Evolutionary conservation across 2,797 vertebrate genomes (phyloP).

Genomic region (Semaprochilodus insignis): DNA sequence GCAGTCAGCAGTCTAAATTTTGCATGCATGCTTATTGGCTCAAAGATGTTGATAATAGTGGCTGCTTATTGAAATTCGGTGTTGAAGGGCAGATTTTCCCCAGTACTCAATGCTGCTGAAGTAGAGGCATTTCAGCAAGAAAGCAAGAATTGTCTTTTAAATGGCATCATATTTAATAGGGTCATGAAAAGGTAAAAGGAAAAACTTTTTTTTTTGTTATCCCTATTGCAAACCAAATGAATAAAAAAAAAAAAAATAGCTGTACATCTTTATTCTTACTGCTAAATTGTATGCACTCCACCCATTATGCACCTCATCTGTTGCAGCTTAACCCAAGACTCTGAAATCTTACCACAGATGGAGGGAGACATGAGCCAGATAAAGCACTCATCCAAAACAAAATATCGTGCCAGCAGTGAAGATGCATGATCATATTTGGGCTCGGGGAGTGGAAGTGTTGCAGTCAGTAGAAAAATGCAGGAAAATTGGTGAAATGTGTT

Average conservation of each 20-base stretch:
- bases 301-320: conserved; percentile 43
- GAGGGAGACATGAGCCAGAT: conserved; percentile 44
- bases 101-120: too few species aligned
- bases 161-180: too few species aligned
- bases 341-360: conserved; percentile 41
- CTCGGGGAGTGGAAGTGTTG: background rate
- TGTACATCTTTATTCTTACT: conserved; percentile 5
- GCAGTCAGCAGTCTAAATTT: background rate
- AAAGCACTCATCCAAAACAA: conserved; percentile 18
- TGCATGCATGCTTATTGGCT: too few species aligned
- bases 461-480: background rate
- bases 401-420: conserved; percentile 30
- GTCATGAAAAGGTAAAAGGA: too few species aligned
- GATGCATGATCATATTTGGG: conserved; percentile 17
- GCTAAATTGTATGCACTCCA: conserved; percentile 7
- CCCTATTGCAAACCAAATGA: background rate
- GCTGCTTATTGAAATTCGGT: too few species aligned
- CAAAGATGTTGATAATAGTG: too few species aligned
- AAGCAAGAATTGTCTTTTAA: too few species aligned
- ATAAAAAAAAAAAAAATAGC: background rate
- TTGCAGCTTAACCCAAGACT: conserved; percentile 44
- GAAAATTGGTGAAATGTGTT: background rate
- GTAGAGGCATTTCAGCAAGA: too few species aligned
- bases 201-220: conserved; percentile 1
- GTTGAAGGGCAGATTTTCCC: too few species aligned